Evolutionary conservation across 53 echinoderm and acorn worm genomes (phyloP).

Genomic region (Temnopleurus reevesii): DNA sequence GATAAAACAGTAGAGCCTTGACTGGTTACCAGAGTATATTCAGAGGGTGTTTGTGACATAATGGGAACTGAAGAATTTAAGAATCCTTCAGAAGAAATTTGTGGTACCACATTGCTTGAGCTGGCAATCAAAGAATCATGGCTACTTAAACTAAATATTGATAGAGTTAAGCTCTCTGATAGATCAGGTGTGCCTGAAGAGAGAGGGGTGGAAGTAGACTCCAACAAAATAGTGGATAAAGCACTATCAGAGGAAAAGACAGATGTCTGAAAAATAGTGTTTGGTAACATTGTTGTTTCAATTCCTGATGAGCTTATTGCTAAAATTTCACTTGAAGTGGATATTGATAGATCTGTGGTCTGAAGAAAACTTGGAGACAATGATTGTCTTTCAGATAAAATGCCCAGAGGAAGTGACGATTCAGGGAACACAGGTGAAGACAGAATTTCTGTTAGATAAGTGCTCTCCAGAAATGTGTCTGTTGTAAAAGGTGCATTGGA

Average conservation of each 20-base stretch:
- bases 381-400: not conserved
- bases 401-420: not conserved
- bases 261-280: not conserved
- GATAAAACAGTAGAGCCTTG: not conserved
- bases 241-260: not conserved
- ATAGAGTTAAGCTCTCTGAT: not conserved
- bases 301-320: not conserved
- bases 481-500: not conserved
- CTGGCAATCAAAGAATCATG: not conserved
- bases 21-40: not conserved
- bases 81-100: not conserved
- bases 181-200: not conserved
- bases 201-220: not conserved
- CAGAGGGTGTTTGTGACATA: not conserved
- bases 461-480: not conserved
- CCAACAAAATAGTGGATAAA: not conserved
- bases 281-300: not conserved
- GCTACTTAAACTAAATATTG: not conserved
- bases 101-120: not conserved
- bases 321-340: not conserved
- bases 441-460: not conserved
- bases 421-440: not conserved
- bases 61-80: not conserved
- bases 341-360: not conserved
- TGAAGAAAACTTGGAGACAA: conserved; percentile 1